These are phyloP conservation scores for Boloria selene DNA, from an alignment of 2,888 invertebrate species.

Conservation along the genomic window DNA sequence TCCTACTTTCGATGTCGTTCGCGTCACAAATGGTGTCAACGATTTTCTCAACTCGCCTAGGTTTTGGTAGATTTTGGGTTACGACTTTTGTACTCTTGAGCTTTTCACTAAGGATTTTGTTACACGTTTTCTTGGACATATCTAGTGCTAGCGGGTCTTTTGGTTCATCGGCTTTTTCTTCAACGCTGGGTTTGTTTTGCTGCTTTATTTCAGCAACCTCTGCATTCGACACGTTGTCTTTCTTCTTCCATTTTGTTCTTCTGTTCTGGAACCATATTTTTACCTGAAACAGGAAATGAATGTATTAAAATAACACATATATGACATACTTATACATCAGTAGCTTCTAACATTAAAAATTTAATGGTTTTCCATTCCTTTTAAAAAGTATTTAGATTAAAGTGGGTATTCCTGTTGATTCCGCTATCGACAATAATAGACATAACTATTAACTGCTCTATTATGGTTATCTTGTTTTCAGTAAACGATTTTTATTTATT, in stretches of 20 bases:
- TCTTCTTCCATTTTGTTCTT: conserved; percentile 90
- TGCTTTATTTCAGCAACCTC: conserved; percentile 93
- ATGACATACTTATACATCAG: too few relatives aligned
- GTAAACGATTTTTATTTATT: too few relatives aligned
- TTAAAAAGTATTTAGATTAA: too few relatives aligned
- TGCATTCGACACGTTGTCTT: conserved; percentile 94
- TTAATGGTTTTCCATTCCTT: too few relatives aligned
- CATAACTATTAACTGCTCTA: too few relatives aligned
- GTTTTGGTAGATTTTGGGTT: conserved; percentile 56
- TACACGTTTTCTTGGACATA: conserved; percentile 72
- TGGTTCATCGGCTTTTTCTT: conserved; percentile 57
- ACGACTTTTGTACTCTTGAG: conserved; percentile 60
- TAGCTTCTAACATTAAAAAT: too few relatives aligned
- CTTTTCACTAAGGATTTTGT: conserved; percentile 70
- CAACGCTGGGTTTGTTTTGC: conserved; percentile 64
- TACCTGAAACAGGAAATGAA: conserved; percentile 82
- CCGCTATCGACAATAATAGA: too few relatives aligned
- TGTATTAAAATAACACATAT: conserved; percentile 15
- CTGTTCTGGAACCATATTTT: conserved; percentile 96
- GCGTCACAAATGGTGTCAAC: conserved; percentile 62
- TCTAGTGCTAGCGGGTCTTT: conserved; percentile 70
- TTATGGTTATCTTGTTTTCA: too few relatives aligned
- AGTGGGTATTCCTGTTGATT: too few relatives aligned
- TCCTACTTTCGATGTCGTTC: conserved; percentile 76
- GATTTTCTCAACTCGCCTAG: conserved; percentile 68